Conservation (phyloP, 2,113 vertebrate species). For the Eidolon helvum region DNA sequence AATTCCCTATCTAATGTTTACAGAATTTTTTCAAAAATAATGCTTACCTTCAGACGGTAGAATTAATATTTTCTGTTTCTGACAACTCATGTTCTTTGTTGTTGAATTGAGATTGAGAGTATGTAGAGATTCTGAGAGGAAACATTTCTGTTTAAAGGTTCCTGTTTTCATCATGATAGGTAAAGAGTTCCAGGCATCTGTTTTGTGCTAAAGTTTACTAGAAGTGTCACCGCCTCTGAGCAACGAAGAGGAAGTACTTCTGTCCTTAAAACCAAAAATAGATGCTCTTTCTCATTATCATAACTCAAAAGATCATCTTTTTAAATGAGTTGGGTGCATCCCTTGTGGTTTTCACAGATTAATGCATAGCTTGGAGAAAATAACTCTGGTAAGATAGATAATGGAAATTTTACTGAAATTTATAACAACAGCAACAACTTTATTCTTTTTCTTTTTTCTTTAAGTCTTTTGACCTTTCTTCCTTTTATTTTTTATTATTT, state of each 20-base stretch:
- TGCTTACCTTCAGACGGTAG: background rate
- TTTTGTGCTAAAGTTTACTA: background rate
- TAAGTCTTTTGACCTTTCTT: background rate
- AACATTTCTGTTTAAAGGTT: background rate
- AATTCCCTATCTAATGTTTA: background rate
- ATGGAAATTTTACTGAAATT: constrained; percentile 20
- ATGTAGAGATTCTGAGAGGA: background rate
- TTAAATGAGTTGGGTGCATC: constrained; percentile 60
- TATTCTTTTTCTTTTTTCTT: background rate
- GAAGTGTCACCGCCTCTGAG: background rate
- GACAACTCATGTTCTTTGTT: constrained; percentile 27
- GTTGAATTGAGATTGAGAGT: background rate
- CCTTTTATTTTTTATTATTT: background rate
- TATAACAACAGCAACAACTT: background rate
- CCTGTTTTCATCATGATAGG: background rate
- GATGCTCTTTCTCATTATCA: constrained; percentile 55
- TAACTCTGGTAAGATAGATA: background rate
- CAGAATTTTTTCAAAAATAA: background rate
- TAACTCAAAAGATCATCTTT: constrained; percentile 32
- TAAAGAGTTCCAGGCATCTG: background rate
- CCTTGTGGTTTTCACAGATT: constrained; percentile 54
- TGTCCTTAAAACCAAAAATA: constrained; percentile 58
- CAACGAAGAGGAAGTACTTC: constrained; percentile 47
- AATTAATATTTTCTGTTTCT: constrained; percentile 8
- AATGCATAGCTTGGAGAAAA: constrained; percentile 18